Evolutionary conservation across 2,888 invertebrate genomes (phyloP), one percentile per base, ranked within the genome.

Genomic region (Caenorhabditis sp.): DNA sequence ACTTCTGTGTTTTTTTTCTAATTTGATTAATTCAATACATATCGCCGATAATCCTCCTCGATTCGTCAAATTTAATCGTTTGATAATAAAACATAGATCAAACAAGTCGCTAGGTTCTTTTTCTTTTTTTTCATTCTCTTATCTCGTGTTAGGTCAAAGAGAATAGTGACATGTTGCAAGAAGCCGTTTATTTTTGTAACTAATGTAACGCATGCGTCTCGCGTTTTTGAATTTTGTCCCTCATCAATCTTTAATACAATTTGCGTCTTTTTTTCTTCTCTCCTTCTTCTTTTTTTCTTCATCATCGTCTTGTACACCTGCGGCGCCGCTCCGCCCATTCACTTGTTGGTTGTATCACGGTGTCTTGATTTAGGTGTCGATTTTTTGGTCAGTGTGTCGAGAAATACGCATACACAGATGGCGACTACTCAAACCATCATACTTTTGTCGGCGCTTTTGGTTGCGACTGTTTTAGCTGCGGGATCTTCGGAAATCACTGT

Each of bases 401-500:
- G 68, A 73, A 73, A 73, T 64, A 67, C 67, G 65, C 59, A 52
- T 23, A 52, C 23, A 21, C 21, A 64, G 59, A 73, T 73, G 73
- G 65, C 68, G 73, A 65, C 73, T 65, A 38, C 14, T 20, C 62
- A 63, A 64, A 67, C 60, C 63, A 53, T 71, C 58, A 63, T 71
- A 63, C 64, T 72, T 67, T 61, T 72, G 63, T 67, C 64, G 53
- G 43, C 68, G 56, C 52, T 67, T 27, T n/a, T 67, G 43, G 56
- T 76, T 25, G 61, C 60, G 60, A 67, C 60, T 63, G 57, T 57
- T 58, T 53, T 62, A 59, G 61, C 64, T 2, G 71, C 71, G 17
- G 70, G 67, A 54, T 71, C 77, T 7, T 76, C 76, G 54, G 86
- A 86, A 53, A 86, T 86, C 60, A 63, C 73, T 54, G 87, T 87